Evolutionary conservation across 53 echinoderm and acorn worm genomes (phyloP).

Genomic region (Pentamera pediparva): DNA sequence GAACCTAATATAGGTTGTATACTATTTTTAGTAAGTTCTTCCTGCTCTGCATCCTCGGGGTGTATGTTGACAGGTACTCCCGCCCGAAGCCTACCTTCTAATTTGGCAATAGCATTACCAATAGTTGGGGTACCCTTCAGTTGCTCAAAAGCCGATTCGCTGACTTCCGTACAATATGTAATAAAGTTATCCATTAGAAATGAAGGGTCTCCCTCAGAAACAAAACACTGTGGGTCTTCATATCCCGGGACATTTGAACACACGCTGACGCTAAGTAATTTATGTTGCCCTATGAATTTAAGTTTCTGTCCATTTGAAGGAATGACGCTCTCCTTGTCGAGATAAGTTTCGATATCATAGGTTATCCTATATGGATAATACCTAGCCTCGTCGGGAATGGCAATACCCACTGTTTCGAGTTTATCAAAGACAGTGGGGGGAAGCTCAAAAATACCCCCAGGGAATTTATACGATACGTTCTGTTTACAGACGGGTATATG

Average conservation of each 20-base stretch:
- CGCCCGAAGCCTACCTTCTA: too few relatives aligned
- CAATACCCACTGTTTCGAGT: slow-evolving; percentile 27
- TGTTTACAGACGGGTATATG: neutral
- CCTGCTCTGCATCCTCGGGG: too few relatives aligned
- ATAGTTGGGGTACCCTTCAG: too few relatives aligned
- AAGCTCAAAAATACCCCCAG: slow-evolving; percentile 9
- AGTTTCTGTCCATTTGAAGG: neutral
- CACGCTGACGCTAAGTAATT: neutral
- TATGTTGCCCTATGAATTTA: neutral
- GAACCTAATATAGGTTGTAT: slow-evolving; percentile 1
- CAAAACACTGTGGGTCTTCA: neutral
- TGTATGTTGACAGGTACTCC: too few relatives aligned
- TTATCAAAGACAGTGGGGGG: slow-evolving; percentile 35
- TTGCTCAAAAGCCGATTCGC: neutral
- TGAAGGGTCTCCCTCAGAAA: neutral
- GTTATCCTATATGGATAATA: slow-evolving; percentile 41
- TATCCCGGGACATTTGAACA: slow-evolving; percentile 12
- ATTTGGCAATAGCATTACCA: too few relatives aligned
- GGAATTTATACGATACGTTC: neutral
- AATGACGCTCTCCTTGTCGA: neutral
- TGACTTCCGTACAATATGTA: slow-evolving; percentile 3
- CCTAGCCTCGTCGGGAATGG: neutral
- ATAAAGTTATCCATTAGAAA: neutral
- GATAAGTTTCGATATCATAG: slow-evolving; percentile 49
- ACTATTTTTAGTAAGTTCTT: too few relatives aligned